phyloP scores from a whole-genome alignment of 2,888 invertebrate genomes.

The Idaea straminata region DNA sequence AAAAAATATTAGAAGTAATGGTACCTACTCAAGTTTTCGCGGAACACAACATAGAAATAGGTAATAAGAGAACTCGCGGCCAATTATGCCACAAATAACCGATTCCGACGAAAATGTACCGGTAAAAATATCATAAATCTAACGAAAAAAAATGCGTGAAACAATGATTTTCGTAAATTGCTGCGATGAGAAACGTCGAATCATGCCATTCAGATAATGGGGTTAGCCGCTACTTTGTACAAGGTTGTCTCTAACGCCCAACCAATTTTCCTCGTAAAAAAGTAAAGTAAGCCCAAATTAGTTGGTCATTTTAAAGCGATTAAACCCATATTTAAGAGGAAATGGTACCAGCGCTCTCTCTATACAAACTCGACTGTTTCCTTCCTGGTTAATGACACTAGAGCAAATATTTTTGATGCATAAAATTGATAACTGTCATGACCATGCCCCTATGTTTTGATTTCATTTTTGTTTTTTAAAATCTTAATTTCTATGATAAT shows the following conservation, averaged over 20 bases:
- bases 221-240: background rate
- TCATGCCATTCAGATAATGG: background rate
- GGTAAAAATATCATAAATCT: background rate
- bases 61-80: background rate
- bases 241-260: background rate
- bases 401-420: too few species aligned
- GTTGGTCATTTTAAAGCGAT: background rate
- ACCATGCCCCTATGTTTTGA: too few species aligned
- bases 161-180: background rate
- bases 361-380: too few species aligned
- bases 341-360: too few species aligned
- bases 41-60: background rate
- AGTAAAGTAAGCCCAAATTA: background rate
- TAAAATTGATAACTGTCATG: too few species aligned
- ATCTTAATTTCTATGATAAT: too few species aligned
- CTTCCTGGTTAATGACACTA: too few species aligned
- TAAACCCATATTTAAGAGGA: background rate
- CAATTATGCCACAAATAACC: background rate
- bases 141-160: background rate
- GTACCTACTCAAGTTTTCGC: too few species aligned
- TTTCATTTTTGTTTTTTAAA: too few species aligned
- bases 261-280: background rate
- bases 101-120: background rate
- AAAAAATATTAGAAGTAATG: too few species aligned
- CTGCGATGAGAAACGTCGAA: background rate